Conservation (phyloP, 2,888 invertebrate species). For the Trisateles emortualis region DNA sequence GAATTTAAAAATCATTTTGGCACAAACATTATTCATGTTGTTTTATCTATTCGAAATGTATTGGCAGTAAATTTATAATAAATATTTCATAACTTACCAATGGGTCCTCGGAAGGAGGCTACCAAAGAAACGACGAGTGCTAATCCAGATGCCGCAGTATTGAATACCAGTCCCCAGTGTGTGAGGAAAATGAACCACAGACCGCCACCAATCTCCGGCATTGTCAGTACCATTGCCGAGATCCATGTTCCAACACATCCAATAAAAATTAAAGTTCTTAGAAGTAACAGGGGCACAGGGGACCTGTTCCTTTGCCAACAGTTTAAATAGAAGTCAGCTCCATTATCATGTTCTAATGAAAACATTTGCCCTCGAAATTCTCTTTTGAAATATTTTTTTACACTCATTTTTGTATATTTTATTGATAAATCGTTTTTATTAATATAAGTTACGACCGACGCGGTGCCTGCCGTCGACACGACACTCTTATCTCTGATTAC, state of each 20-base stretch:
- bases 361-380: constrained; percentile 62
- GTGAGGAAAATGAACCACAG: constrained; percentile 76
- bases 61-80: not conserved
- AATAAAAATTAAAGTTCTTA: constrained; percentile 63
- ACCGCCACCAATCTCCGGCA: constrained; percentile 19
- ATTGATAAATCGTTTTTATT: constrained; percentile 14
- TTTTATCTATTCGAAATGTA: too few species aligned
- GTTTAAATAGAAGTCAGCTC: constrained; percentile 67
- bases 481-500: constrained; percentile 49
- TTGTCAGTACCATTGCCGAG: constrained; percentile 58
- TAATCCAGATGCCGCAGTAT: constrained; percentile 61
- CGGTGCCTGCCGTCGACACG: constrained; percentile 39
- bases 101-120: constrained; percentile 57
- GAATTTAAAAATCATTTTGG: too few species aligned
- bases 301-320: constrained; percentile 68
- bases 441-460: constrained; percentile 9
- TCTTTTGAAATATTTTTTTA: constrained; percentile 64
- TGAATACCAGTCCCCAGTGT: constrained; percentile 74
- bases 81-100: constrained; percentile 61
- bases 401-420: constrained; percentile 58
- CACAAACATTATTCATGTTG: too few species aligned
- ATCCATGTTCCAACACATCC: constrained; percentile 64
- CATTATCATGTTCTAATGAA: constrained; percentile 60
- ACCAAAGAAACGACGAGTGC: constrained; percentile 61
- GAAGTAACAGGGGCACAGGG: constrained; percentile 58